These are phyloP conservation scores for Amphiprion percula DNA, from an alignment of 2,113 vertebrate species.

Conservation along the genomic window DNA sequence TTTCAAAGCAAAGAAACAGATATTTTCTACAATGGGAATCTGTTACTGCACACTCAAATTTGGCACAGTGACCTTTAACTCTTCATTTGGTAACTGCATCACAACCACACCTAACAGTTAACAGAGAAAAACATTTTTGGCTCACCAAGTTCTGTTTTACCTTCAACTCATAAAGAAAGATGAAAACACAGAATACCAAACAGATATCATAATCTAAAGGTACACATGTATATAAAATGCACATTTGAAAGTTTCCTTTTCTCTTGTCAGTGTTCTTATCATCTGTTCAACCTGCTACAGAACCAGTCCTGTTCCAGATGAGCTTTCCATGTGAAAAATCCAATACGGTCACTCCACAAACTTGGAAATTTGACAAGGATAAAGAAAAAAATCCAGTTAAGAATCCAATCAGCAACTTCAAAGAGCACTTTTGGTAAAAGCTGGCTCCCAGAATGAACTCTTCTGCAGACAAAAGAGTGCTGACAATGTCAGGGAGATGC, in stretches of 20 bases:
- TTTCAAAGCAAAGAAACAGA: not conserved
- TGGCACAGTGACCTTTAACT: not conserved
- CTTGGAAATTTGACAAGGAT: conserved; percentile 17
- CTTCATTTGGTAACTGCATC: not conserved
- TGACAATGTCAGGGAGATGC: conserved; percentile 5
- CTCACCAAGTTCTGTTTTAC: not conserved
- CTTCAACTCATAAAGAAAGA: not conserved
- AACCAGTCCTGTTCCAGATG: conserved; percentile 12
- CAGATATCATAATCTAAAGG: not conserved
- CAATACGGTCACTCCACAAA: conserved; percentile 15
- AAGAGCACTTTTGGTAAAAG: conserved; percentile 36
- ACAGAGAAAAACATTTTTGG: not conserved
- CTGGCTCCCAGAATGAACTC: conserved; percentile 36
- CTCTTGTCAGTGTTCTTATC: not conserved
- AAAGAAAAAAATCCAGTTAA: conserved; percentile 23
- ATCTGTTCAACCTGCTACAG: conserved; percentile 12
- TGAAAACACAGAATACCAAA: not conserved
- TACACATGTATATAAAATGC: not conserved
- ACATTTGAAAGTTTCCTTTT: conserved; percentile 1
- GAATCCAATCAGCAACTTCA: conserved; percentile 38
- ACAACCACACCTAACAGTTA: not conserved
- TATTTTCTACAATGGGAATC: not conserved
- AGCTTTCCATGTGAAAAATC: conserved; percentile 22
- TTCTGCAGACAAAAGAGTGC: not conserved
- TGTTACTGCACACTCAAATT: not conserved